Conservation (phyloP, 2,113 vertebrate genomes). For the Holacanthus passer region DNA sequence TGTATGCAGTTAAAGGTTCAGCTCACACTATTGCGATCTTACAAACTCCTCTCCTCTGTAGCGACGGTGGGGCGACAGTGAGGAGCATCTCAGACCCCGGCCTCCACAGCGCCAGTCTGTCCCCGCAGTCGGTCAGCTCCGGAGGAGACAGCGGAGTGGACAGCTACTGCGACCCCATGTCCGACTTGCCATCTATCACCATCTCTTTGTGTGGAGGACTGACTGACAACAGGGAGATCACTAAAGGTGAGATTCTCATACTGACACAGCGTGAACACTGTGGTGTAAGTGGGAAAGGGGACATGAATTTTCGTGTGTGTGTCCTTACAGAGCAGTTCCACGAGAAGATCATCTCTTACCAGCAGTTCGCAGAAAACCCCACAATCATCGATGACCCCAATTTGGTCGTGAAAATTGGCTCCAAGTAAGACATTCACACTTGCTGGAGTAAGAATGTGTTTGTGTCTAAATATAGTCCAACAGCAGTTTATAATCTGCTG, state of each 20-base stretch:
- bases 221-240: slow-evolving; percentile 92
- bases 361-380: slow-evolving; percentile 94
- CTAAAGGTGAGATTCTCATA: slow-evolving; percentile 84
- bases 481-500: background rate
- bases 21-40: background rate
- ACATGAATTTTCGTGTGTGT: background rate
- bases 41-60: slow-evolving; percentile 51
- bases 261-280: background rate
- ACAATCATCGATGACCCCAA: slow-evolving; percentile 96
- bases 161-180: slow-evolving; percentile 89
- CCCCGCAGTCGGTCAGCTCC: slow-evolving; percentile 92
- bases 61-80: slow-evolving; percentile 74
- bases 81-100: slow-evolving; percentile 78
- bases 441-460: background rate
- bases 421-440: slow-evolving; percentile 87
- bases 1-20: background rate
- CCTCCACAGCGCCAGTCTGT: slow-evolving; percentile 86
- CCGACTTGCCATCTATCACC: slow-evolving; percentile 91
- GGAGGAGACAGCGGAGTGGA: slow-evolving; percentile 95
- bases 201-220: slow-evolving; percentile 97
- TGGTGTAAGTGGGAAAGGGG: no score
- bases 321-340: slow-evolving; percentile 89
- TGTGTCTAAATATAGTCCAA: background rate
- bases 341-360: slow-evolving; percentile 91
- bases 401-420: slow-evolving; percentile 95